Percentiles rank a stretch among this genome's conserved stretches.
phyloP scores from a whole-genome alignment of 2,797 vertebrate genomes.

The Xiphorhynchus erythropygius region DNA sequence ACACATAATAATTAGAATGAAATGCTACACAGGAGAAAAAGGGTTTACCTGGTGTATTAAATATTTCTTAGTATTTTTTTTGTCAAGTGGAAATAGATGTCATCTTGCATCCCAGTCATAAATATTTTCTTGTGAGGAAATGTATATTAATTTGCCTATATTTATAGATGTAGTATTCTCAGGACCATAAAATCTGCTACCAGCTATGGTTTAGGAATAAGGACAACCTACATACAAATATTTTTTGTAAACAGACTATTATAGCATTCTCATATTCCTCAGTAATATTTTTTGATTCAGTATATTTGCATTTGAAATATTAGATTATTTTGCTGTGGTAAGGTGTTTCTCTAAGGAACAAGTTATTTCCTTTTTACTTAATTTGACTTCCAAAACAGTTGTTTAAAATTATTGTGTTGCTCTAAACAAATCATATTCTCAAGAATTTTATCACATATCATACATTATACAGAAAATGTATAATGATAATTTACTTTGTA shows the following conservation, averaged over 20 bases:
- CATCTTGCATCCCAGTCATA: background rate
- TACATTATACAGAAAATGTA: conserved; percentile 55
- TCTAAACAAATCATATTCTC: conserved; percentile 18
- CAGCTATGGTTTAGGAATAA: background rate
- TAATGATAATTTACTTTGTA: conserved; percentile 38
- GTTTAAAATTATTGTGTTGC: conserved; percentile 15
- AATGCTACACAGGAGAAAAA: background rate
- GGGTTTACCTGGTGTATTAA: background rate
- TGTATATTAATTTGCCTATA: background rate
- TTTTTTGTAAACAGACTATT: background rate
- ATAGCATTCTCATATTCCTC: background rate
- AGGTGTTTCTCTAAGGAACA: conserved; percentile 29
- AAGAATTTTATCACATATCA: conserved; percentile 35
- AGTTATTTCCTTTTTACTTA: background rate
- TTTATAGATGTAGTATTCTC: background rate
- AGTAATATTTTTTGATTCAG: background rate
- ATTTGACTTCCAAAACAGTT: background rate
- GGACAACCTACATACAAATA: background rate
- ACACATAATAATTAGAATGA: background rate
- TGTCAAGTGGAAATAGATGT: background rate
- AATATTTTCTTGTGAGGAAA: background rate
- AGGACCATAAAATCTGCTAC: background rate
- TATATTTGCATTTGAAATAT: background rate
- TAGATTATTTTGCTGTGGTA: background rate
- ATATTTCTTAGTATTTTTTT: background rate